These are phyloP conservation scores for Balanococcus diminutus DNA, from an alignment of 2,888 invertebrate species.

Conservation along the genomic window DNA sequence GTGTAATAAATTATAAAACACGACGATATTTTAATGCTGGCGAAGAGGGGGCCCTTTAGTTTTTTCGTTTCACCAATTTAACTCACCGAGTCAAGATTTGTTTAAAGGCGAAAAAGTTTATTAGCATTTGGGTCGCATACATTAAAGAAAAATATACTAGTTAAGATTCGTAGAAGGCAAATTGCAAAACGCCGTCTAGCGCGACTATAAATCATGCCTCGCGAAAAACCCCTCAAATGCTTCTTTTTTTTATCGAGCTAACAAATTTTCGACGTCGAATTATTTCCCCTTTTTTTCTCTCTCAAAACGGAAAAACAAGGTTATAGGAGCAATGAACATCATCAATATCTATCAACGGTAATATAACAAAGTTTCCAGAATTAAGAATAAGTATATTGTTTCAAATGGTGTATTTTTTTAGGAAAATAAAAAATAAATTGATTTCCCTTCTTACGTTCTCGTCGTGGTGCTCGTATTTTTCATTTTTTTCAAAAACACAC, in stretches of 20 bases:
- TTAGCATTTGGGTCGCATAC: constrained; percentile 9
- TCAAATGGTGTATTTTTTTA: not conserved
- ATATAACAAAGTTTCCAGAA: not conserved
- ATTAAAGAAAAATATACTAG: not conserved
- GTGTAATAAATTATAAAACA: not conserved
- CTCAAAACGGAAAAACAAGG: not conserved
- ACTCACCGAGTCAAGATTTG: not conserved
- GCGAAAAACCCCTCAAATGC: not conserved
- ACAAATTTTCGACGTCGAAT: not conserved
- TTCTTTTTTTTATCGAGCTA: constrained; percentile 11
- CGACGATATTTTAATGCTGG: not conserved
- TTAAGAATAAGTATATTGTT: constrained; percentile 21
- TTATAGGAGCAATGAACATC: constrained; percentile 4
- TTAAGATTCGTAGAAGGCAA: not conserved
- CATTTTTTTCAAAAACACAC: not conserved
- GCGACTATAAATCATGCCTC: not conserved
- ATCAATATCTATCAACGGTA: constrained; percentile 19
- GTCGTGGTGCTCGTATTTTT: not conserved
- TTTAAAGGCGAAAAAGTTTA: constrained; percentile 13
- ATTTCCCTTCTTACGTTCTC: not conserved
- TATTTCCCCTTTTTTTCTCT: not conserved
- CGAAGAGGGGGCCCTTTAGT: not conserved
- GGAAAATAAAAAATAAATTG: not conserved
- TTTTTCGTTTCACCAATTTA: not conserved
- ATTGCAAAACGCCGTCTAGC: not conserved